Percentiles rank a stretch among this genome's conserved stretches.
phyloP scores from a whole-genome alignment of 2,888 invertebrate species.

The Caenorhabditis plicata region DNA sequence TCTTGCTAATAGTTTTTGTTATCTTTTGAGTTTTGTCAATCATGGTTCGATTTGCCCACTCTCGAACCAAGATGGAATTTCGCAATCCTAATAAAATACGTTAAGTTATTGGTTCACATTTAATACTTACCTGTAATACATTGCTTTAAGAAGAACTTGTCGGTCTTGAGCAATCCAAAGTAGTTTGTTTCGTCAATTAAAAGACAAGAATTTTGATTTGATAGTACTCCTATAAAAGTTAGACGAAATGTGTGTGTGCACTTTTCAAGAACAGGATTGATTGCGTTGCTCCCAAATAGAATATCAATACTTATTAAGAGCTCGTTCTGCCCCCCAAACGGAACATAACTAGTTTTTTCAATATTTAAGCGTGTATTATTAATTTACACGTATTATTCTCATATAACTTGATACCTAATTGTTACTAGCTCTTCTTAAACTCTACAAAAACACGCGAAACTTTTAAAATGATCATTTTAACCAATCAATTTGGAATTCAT shows the following conservation, averaged over 20 bases:
- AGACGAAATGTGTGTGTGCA: slow-evolving; percentile 10
- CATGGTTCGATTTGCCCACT: slow-evolving; percentile 24
- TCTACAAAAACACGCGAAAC: too few relatives aligned
- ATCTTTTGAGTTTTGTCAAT: slow-evolving; percentile 26
- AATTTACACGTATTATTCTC: too few relatives aligned
- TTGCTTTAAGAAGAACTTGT: slow-evolving; percentile 25
- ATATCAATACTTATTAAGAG: too few relatives aligned
- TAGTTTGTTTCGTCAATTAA: slow-evolving; percentile 19
- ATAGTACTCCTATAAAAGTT: slow-evolving; percentile 8
- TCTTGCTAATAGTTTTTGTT: slow-evolving; percentile 18
- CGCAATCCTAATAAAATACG: slow-evolving; percentile 3
- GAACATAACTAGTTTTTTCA: too few relatives aligned
- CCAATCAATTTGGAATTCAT: too few relatives aligned
- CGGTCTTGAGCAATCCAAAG: slow-evolving; percentile 21
- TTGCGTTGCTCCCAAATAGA: too few relatives aligned
- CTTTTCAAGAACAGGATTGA: slow-evolving; percentile 16
- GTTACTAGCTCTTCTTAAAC: too few relatives aligned
- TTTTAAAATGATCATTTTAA: too few relatives aligned
- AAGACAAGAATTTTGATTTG: slow-evolving; percentile 15
- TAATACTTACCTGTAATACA: slow-evolving; percentile 24
- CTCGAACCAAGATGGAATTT: slow-evolving; percentile 10
- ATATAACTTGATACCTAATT: too few relatives aligned
- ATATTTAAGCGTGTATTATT: too few relatives aligned
- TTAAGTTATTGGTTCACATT: background rate
- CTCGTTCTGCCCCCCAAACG: too few relatives aligned